Evolutionary conservation across 2,797 vertebrate species (phyloP), one percentile per base, ranked within the genome.

Genomic region (Chaunax sp.): DNA sequence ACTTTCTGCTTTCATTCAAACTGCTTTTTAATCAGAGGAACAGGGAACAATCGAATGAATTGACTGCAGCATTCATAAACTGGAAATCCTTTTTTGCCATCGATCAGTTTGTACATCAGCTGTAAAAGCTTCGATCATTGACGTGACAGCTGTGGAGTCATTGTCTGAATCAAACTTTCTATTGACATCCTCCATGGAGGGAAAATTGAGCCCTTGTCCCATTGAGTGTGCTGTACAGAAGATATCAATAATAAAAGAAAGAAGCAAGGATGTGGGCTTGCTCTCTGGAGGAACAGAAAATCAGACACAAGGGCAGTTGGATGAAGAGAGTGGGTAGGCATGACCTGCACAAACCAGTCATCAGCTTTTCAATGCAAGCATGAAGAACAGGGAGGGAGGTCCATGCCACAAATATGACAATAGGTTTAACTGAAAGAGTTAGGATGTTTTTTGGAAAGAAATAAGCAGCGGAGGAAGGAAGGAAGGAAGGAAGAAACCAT

Each of bases 401-500:
- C 35, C 5, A 2, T 8, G 55, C 13, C 20, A 40, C 56, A 64
- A 70, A 78, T 62, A 58, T 54, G 69, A 80, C 67, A 59, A 50
- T 64, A 63, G 69, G 69, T 55, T 72, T 37, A 82, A 63, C 64
- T 73, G 69, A 65, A 80, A 75, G 82, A 71, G 65, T 68, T 72
- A 66, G 47, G 66, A 69, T 54, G 64, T 49, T 28, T 68, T 72
- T 73, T 69, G 69, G 57, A 68, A 49, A 69, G 49, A 72, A 80
- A 40, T 15, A 25, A 68, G 66, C 62, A 68, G 72, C 8, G 15
- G 62, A 81, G 79, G 86, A 72, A 84, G 80, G 74, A 66, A 72
- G 70, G 61, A 77, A 83, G 79, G 86, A 69, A 83, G 79, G 71
- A 69, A 74, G 69, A 54, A 75, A 75, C 81, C 30, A 69, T 63